These are phyloP conservation scores for Metopia argyrocephala DNA, from an alignment of 2,888 invertebrate genomes.

Conservation along the genomic window DNA sequence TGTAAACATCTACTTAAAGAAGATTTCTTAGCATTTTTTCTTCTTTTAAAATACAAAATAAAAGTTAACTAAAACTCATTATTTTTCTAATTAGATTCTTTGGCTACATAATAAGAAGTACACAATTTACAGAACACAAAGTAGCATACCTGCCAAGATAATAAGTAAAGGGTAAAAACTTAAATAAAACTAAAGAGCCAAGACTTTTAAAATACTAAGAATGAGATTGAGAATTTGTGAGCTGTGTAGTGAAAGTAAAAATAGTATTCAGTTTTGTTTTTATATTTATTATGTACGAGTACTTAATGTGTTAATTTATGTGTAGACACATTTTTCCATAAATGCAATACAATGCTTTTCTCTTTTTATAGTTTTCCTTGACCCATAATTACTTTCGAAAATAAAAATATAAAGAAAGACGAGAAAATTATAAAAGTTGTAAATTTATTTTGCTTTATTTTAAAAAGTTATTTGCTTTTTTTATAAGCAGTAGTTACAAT, in stretches of 20 bases:
- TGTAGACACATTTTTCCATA: background rate
- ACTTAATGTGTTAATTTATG: too few relatives aligned
- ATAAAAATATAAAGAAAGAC: too few relatives aligned
- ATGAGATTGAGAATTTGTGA: background rate
- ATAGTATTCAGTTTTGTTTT: background rate
- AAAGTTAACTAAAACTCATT: slow-evolving; percentile 56
- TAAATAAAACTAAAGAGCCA: background rate
- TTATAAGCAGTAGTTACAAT: too few relatives aligned
- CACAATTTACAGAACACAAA: slow-evolving; percentile 1
- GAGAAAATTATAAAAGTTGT: too few relatives aligned
- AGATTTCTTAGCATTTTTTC: background rate
- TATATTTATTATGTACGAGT: slow-evolving; percentile 30
- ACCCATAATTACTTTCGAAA: too few relatives aligned
- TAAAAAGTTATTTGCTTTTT: too few relatives aligned
- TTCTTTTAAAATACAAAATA: background rate
- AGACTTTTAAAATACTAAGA: slow-evolving; percentile 20
- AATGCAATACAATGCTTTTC: too few relatives aligned
- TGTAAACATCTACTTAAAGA: background rate
- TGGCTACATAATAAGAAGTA: slow-evolving; percentile 51
- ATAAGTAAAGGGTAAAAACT: slow-evolving; percentile 1
- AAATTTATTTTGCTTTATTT: too few relatives aligned
- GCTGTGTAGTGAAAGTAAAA: background rate
- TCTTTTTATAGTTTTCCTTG: too few relatives aligned
- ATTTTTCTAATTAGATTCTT: slow-evolving; percentile 59
- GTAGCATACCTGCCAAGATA: background rate